Percentiles rank a stretch among this genome's conserved stretches.
Conservation (phyloP, 2,113 vertebrate species). For the Pseudolaguvia tuberculata region DNA sequence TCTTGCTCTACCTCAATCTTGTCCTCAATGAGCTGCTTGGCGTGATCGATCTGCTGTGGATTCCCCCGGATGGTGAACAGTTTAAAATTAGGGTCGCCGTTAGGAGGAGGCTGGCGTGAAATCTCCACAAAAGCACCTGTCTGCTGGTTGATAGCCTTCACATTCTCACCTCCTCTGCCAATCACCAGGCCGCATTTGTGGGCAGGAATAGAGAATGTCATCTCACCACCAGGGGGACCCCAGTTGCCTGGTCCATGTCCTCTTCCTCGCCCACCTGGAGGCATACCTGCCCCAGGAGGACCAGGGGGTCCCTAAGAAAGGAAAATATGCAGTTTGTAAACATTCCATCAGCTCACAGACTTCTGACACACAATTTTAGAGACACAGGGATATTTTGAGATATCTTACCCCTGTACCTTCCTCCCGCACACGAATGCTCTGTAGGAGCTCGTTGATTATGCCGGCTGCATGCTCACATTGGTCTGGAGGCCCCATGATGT, state of each 20-base stretch:
- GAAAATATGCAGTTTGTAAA: too few species aligned
- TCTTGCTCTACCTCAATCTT: constrained; percentile 79
- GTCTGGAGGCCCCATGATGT: constrained; percentile 88
- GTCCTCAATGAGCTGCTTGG: constrained; percentile 90
- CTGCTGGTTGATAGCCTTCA: constrained; percentile 91
- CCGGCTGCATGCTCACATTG: constrained; percentile 86
- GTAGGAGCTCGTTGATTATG: constrained; percentile 85
- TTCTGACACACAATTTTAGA: not conserved
- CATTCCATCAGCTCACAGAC: too few species aligned
- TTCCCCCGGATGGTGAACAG: constrained; percentile 84
- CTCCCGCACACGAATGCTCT: constrained; percentile 78
- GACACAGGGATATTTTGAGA: not conserved
- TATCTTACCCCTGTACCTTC: constrained; percentile 59
- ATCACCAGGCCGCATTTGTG: constrained; percentile 93
- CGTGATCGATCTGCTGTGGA: constrained; percentile 88
- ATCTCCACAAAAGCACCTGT: constrained; percentile 90
- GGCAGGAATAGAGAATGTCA: constrained; percentile 89
- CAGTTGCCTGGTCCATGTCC: constrained; percentile 81
- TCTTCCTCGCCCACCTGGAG: constrained; percentile 77
- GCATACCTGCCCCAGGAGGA: constrained; percentile 79
- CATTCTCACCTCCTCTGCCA: constrained; percentile 85
- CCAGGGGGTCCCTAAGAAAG: constrained; percentile 74
- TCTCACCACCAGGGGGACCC: constrained; percentile 85
- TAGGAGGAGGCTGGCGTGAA: constrained; percentile 82
- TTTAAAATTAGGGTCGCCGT: constrained; percentile 89